Evolutionary conservation across 2,113 vertebrate species (phyloP), one percentile per base, ranked within the genome.

Genomic region (Vulpes lagopus): DNA sequence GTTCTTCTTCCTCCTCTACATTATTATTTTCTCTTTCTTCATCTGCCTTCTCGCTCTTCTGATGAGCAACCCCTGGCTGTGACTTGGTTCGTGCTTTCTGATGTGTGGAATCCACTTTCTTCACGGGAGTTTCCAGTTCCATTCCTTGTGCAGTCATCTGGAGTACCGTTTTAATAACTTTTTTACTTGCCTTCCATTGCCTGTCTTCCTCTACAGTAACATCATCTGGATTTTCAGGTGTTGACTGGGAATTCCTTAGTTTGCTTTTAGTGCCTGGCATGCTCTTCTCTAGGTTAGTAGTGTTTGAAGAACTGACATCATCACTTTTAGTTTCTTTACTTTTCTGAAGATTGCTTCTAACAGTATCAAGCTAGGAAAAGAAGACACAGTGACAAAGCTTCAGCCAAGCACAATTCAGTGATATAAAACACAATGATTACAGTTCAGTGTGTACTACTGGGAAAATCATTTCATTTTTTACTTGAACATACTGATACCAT

Each of bases 231-330:
- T 99, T 99, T 97, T 99, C 98, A 27, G 96, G 78, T 82, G 96
- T 51, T 89, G 97, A 98, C 0, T 98, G 98, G 51, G 87, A 98
- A 94, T 99, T 99, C 95, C 98, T 99, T 49, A 97, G 97, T 94
- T 98, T 99, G 97, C 98, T 99, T 98, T 99, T 99, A 90, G 98
- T 98, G 98, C 99, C 99, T 95, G 97, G 98, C 9, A 99, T 99
- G 83, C 98, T 99, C 81, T 98, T 99, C 80, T 99, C 99, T 5
- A 98, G 98, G 84, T 98, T 98, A 43, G 98, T 98, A 0, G 98
- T 99, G 95, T 99, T 99, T 92, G 98, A 98, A 96, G 99, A 98
- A 98, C 99, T 98, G 84, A 98, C 96, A 97, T 99, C 98, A 97
- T 99, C 98, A 90, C 99, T 99, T 96, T 98, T 98, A 67, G 96